Evolutionary conservation across 2,888 invertebrate species (phyloP).

Genomic region (Linnaemya vulpina): DNA sequence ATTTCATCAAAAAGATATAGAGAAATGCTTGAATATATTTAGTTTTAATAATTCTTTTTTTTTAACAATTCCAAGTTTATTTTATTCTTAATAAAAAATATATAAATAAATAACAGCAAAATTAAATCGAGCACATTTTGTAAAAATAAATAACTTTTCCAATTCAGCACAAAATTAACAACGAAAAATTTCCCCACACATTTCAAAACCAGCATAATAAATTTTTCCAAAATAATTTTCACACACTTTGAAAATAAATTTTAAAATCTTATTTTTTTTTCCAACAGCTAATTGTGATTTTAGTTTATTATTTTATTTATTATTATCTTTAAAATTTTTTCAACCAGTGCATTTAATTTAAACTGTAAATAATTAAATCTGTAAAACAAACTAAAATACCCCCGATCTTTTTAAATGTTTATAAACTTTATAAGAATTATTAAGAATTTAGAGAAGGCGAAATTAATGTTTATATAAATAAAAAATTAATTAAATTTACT

Average conservation of each 20-base stretch:
- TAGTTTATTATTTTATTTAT: conserved; percentile 62
- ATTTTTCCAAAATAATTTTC: background rate
- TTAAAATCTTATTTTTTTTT: conserved; percentile 31
- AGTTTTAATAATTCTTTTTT: background rate
- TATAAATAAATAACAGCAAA: background rate
- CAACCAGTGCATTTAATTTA: conserved; percentile 67
- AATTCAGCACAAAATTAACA: background rate
- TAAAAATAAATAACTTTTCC: background rate
- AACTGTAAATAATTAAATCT: conserved; percentile 13
- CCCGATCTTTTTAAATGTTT: conserved; percentile 41
- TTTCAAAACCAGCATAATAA: no score
- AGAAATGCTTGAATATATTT: background rate
- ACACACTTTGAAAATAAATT: background rate
- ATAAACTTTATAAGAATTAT: background rate
- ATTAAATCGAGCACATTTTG: background rate
- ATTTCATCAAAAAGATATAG: no score
- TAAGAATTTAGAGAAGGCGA: conserved; percentile 29
- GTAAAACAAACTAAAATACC: background rate
- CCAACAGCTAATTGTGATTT: conserved; percentile 72
- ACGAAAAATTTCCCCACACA: background rate
- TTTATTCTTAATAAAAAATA: background rate
- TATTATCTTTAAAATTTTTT: conserved; percentile 29
- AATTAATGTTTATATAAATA: conserved; percentile 14
- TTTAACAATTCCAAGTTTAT: background rate
- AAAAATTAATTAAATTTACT: conserved; percentile 44